Base-by-base conservation (phyloP, 2,888 invertebrate species). In the Drosophila stalkeri region DNA sequence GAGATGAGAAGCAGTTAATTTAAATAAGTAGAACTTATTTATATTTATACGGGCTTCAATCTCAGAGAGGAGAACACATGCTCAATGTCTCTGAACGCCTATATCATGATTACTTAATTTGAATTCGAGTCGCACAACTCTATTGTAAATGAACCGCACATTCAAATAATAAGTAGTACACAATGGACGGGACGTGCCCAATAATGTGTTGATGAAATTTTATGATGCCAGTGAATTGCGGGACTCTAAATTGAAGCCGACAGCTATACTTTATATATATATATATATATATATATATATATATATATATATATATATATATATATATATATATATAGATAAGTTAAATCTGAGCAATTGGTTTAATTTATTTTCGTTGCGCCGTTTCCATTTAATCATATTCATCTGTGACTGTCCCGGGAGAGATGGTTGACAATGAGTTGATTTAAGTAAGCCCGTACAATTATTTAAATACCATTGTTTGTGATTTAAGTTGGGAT, bases 321-420 rank as follows among this genome's bases (percentile, higher is more conserved):
- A 51, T 49, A 16, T 27, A 47, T 73, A 61, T 72, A 63, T 52
- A 61, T 56, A 61, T 75, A 77, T 87, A 81, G 85, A 87, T 80
- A 87, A 87, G 71, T 74, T 75, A 90, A 90, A 86, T 86, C 82
- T 80, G 75, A 64, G 65, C 88, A 86, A 86, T 86, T 86, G 86
- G 75, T 76, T 81, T 86, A 84, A 89, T 90, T 90, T 87, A 85
- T 71, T 75, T 89, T 81, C 74, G 75, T 81, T 89, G 73, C 77
- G 76, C 74, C 64, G 47, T 59, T 52, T 67, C 57, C 51, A 47
- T 31, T 47, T 46, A 27, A 47, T 57, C 64, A 61, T 49, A 63
- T 52, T 66, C 44, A 76, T 65, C 54, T 55, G 47, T 64, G 52
- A 43, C 44, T 20, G 18, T 56, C 56, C 56, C 37, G 61, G 72